Evolutionary conservation across 2,113 vertebrate species (phyloP).

Genomic region (Muntiacus muntjak): DNA sequence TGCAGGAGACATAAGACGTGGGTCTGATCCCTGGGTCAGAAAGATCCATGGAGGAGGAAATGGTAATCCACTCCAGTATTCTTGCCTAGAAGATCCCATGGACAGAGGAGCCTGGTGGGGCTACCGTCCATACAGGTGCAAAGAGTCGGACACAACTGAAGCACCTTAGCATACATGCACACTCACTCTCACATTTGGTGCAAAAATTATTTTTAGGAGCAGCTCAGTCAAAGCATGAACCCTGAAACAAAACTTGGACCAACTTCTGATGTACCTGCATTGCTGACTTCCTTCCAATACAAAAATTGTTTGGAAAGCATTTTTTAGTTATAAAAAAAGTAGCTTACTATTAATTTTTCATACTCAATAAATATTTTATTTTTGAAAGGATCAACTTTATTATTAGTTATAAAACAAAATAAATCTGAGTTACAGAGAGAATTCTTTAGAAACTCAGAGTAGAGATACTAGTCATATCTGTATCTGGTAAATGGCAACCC

Average conservation of each 20-base stretch:
- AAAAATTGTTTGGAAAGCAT: neutral
- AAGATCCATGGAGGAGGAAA: neutral
- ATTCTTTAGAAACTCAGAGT: neutral
- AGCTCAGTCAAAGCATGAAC: neutral
- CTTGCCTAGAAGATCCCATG: neutral
- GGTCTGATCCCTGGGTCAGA: neutral
- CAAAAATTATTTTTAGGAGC: neutral
- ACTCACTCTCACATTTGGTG: neutral
- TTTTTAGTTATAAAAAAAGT: neutral
- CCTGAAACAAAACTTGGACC: neutral
- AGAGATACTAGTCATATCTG: neutral
- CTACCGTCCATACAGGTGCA: neutral
- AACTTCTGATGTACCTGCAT: neutral
- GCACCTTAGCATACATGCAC: neutral
- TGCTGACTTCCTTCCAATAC: neutral
- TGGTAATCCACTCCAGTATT: neutral
- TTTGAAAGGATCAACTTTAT: neutral
- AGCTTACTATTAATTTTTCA: neutral
- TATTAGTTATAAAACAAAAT: neutral
- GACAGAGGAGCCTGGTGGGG: neutral
- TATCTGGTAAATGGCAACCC: neutral
- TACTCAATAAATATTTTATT: neutral
- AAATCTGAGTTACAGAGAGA: neutral
- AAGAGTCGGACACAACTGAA: fast-evolving
- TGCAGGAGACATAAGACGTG: neutral